A percentile compares a stretch with the other conserved stretches of the same genome.
Evolutionary conservation across 2,797 vertebrate species (phyloP).

Genomic region (Sebastes vulpes): DNA sequence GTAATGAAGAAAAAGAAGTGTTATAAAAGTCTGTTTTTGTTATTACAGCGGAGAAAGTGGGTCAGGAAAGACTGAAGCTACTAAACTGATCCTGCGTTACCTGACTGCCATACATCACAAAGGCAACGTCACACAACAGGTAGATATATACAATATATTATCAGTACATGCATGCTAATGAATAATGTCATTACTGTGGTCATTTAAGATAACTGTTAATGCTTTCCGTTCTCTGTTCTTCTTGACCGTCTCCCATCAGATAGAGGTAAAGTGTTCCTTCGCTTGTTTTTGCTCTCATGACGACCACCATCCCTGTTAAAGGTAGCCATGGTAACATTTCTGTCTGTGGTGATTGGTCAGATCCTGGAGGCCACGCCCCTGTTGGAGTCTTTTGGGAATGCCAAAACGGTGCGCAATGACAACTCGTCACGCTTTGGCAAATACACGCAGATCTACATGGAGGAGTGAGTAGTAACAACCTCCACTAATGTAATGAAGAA

Average conservation of each 20-base stretch:
- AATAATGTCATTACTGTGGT: not conserved
- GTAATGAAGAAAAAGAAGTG: not conserved
- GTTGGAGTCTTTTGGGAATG: slow-evolving; percentile 97
- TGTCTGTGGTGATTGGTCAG: slow-evolving; percentile 74
- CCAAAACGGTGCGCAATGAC: slow-evolving; percentile 97
- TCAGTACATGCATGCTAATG: slow-evolving; percentile 18
- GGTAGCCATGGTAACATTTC: slow-evolving; percentile 11
- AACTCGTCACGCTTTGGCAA: slow-evolving; percentile 99
- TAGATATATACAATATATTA: slow-evolving; percentile 3
- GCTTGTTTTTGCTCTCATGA: not conserved
- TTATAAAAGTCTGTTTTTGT: not conserved
- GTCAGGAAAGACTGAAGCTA: slow-evolving; percentile 96
- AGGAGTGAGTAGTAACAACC: slow-evolving; percentile 88
- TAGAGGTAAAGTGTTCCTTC: slow-evolving; percentile 70
- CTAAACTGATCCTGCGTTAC: slow-evolving; percentile 95
- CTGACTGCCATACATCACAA: slow-evolving; percentile 95
- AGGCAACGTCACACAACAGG: slow-evolving; percentile 89
- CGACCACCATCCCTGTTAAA: not conserved
- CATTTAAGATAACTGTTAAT: not conserved
- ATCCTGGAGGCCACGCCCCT: slow-evolving; percentile 96
- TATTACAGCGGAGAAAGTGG: slow-evolving; percentile 93
- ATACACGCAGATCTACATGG: slow-evolving; percentile 95
- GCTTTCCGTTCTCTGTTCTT: not conserved
- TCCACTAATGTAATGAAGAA: not conserved
- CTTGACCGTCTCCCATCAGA: slow-evolving; percentile 52